phyloP scores from a whole-genome alignment of 1,140 invertebrate genomes.

The Oryzaephilus surinamensis region DNA sequence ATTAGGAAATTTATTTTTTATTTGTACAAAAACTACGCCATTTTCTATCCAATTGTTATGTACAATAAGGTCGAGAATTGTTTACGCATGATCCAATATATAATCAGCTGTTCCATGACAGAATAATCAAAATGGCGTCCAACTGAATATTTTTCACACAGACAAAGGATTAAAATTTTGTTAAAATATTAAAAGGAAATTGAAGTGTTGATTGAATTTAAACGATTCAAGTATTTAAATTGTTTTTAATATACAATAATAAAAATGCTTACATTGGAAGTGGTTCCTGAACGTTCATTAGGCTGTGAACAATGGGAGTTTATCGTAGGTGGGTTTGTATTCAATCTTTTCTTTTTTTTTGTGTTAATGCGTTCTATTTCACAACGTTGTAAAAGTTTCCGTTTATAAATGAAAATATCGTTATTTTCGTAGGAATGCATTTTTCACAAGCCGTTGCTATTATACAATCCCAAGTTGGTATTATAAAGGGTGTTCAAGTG shows the following conservation, averaged over 20 bases:
- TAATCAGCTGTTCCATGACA: not conserved
- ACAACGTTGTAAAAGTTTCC: conserved; percentile 1
- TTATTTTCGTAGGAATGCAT: conserved; percentile 78
- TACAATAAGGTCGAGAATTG: too few species aligned
- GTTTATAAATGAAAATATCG: too few species aligned
- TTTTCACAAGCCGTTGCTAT: conserved; percentile 94
- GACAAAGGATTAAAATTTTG: conserved; percentile 13
- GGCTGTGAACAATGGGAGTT: conserved; percentile 97
- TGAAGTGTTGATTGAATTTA: conserved; percentile 8
- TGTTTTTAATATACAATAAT: conserved; percentile 5
- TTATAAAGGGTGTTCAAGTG: conserved; percentile 90
- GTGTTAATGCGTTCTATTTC: not conserved
- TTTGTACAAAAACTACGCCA: too few species aligned
- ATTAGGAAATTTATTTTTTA: too few species aligned
- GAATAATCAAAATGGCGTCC: conserved; percentile 9
- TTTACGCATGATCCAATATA: conserved; percentile 2
- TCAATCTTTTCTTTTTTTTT: conserved; percentile 13
- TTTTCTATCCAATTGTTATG: too few species aligned
- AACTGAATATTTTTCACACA: conserved; percentile 9
- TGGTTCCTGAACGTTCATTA: conserved; percentile 88
- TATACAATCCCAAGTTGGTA: conserved; percentile 84
- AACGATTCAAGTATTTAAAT: conserved; percentile 1
- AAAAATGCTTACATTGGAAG: conserved; percentile 89
- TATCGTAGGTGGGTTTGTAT: conserved; percentile 70
- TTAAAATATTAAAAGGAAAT: conserved; percentile 8